Evolutionary conservation across 2,113 vertebrate genomes (phyloP).

Genomic region (Hiodon alosoides): DNA sequence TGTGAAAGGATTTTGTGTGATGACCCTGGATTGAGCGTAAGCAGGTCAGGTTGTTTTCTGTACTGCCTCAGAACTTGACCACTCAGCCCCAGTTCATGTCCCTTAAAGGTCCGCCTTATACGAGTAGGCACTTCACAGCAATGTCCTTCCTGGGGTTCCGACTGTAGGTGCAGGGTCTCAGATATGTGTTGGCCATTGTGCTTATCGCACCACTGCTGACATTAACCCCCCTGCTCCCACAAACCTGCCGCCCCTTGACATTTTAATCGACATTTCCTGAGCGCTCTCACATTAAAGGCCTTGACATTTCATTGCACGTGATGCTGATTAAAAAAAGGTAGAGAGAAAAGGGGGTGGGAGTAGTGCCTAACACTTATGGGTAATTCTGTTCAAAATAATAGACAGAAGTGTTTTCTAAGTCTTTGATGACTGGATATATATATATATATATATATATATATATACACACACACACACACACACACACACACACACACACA

Average conservation of each 20-base stretch:
- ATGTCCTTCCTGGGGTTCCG: not conserved
- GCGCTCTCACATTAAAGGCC: constrained; percentile 71
- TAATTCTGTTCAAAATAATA: not conserved
- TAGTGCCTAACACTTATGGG: constrained; percentile 30
- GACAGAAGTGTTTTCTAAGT: not conserved
- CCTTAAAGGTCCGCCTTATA: not conserved
- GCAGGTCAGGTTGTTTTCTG: no score
- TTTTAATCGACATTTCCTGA: constrained; percentile 74
- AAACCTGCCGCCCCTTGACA: constrained; percentile 72
- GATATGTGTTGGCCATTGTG: constrained; percentile 54
- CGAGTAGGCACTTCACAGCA: not conserved
- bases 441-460: no score
- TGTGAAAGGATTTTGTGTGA: constrained; percentile 37
- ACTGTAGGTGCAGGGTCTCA: constrained; percentile 27
- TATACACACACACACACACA: no score
- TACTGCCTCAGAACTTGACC: not conserved
- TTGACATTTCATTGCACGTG: constrained; percentile 73
- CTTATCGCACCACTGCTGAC: constrained; percentile 59
- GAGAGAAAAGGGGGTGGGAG: constrained; percentile 42
- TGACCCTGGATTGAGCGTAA: no score
- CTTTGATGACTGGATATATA: not conserved
- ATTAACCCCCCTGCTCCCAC: constrained; percentile 54
- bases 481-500: not conserved
- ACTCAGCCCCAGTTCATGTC: not conserved
- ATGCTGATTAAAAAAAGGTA: constrained; percentile 71